phyloP scores from a whole-genome alignment of 2,113 vertebrate genomes.

The Clarias magur region DNA sequence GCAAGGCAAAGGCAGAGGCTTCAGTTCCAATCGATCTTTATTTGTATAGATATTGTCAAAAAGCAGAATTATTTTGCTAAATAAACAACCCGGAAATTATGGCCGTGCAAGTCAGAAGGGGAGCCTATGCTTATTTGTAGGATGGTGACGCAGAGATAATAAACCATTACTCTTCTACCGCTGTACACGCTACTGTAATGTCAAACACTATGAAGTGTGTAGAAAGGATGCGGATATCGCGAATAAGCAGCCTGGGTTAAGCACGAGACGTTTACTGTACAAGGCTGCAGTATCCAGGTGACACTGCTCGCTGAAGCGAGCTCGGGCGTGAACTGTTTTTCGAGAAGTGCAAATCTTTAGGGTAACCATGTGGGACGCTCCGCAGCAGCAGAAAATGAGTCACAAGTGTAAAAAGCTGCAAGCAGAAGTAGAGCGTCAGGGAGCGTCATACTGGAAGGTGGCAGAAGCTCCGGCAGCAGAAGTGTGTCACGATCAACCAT shows the following conservation, averaged over 20 bases:
- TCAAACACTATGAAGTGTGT: background rate
- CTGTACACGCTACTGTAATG: background rate
- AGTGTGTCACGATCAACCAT: background rate
- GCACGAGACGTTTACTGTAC: background rate
- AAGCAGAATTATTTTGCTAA: background rate
- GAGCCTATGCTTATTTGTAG: background rate
- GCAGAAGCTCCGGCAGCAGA: background rate
- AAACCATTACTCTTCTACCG: background rate
- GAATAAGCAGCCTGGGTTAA: background rate
- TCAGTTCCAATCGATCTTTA: background rate
- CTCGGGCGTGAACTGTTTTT: background rate
- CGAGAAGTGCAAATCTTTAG: background rate
- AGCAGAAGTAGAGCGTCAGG: background rate
- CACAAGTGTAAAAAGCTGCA: background rate
- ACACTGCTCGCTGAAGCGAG: background rate
- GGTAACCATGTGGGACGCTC: background rate
- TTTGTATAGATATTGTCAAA: background rate
- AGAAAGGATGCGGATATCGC: background rate
- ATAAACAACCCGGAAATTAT: background rate
- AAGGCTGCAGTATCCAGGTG: background rate
- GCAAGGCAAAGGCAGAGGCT: slow-evolving; percentile 6
- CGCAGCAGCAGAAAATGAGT: slow-evolving; percentile 8
- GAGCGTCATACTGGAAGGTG: background rate
- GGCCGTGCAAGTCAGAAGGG: background rate
- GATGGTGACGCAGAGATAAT: background rate